Evolutionary conservation across 2,797 vertebrate species (phyloP).

Genomic region (Spheniscus humboldti): DNA sequence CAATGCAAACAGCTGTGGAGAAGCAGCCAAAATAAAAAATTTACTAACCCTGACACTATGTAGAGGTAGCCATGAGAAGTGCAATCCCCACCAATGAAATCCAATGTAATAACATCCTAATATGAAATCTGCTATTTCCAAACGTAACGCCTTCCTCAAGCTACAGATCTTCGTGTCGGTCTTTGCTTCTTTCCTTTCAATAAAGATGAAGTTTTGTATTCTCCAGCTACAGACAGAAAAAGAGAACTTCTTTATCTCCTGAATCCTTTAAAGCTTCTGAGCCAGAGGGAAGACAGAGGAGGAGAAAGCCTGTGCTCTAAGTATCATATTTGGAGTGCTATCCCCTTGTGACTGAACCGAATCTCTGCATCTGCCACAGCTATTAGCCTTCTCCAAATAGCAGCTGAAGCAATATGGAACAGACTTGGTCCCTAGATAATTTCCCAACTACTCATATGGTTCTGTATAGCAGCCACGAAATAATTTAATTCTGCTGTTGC

Average conservation of each 20-base stretch:
- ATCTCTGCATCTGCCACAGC: slow-evolving; percentile 26
- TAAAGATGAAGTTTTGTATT: not conserved
- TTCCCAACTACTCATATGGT: slow-evolving; percentile 30
- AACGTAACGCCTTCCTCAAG: not conserved
- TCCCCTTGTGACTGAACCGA: slow-evolving; percentile 8
- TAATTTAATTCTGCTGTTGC: slow-evolving; percentile 35
- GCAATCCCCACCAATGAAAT: not conserved
- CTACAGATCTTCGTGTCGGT: not conserved
- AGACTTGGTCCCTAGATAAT: slow-evolving; percentile 37
- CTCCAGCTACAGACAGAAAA: not conserved
- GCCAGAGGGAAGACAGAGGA: not conserved
- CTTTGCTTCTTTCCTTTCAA: not conserved
- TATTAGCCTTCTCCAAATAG: slow-evolving; percentile 49
- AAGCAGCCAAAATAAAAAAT: not conserved
- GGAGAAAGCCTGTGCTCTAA: not conserved
- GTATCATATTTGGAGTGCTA: slow-evolving; percentile 9
- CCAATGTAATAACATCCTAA: not conserved
- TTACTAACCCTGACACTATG: not conserved
- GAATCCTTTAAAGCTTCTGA: not conserved
- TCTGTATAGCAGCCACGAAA: slow-evolving; percentile 33
- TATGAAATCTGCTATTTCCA: not conserved
- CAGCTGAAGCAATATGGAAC: slow-evolving; percentile 47
- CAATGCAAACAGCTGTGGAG: not conserved
- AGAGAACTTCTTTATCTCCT: not conserved
- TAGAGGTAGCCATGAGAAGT: not conserved